Percentiles rank a stretch among this genome's conserved stretches.
Evolutionary conservation across 2,888 invertebrate species (phyloP).

Genomic region (Adelphocoris suturalis): DNA sequence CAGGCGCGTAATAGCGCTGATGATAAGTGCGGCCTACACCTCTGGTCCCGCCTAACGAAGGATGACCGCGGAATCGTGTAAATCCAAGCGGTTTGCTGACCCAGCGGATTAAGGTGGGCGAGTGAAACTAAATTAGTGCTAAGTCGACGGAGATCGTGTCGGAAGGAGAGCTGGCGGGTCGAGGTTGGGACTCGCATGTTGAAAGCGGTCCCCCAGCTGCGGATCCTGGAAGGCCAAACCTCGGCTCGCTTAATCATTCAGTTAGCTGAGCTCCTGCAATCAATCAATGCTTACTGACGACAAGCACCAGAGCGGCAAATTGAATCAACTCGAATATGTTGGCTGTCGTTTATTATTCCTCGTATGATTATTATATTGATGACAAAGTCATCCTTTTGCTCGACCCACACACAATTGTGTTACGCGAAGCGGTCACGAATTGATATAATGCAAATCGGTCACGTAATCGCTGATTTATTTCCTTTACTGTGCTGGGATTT

Average conservation of each 20-base stretch:
- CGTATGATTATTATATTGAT: too few relatives aligned
- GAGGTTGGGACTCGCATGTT: conserved; percentile 14
- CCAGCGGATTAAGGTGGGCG: neutral
- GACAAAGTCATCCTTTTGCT: too few relatives aligned
- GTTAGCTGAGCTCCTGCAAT: conserved; percentile 6
- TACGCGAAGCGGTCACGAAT: too few relatives aligned
- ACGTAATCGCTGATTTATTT: too few relatives aligned
- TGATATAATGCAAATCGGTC: too few relatives aligned
- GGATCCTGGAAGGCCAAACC: neutral
- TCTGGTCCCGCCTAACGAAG: neutral
- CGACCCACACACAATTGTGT: too few relatives aligned
- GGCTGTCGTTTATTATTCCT: neutral
- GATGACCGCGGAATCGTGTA: neutral
- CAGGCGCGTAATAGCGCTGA: too few relatives aligned
- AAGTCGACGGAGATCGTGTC: neutral
- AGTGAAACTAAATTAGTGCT: neutral
- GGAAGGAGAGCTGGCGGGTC: neutral
- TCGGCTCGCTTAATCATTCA: conserved; percentile 23
- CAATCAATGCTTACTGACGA: conserved; percentile 8
- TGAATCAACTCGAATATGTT: neutral
- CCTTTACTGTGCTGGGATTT: too few relatives aligned
- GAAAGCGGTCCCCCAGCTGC: conserved; percentile 9
- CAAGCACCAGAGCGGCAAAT: neutral
- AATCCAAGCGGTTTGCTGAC: neutral
- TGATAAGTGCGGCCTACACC: too few relatives aligned